Base-by-base conservation (phyloP, 2,888 invertebrate genomes). In the Volucella inanis region DNA sequence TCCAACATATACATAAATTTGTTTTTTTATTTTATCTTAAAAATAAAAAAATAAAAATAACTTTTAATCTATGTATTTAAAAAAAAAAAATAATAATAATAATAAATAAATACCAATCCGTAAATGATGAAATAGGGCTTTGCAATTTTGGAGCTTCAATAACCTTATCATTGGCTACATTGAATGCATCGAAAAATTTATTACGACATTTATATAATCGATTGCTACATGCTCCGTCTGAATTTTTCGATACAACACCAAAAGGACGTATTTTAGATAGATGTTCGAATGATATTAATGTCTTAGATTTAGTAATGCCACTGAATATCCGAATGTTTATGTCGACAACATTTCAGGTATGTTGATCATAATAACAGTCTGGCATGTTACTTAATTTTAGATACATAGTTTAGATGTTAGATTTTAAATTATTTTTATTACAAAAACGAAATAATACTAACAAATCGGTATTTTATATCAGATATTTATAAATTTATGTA, bases 171-270 rank as follows among this genome's bases (percentile, higher is more conserved):
- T 89, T 89, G 88, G 89, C 89, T 87, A 87, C 90, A 50, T 79
- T 91, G 41, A 89, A 89, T 79, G 91, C 91, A 87, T 90, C 91
- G 87, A 88, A 87, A 72, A 87, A 87, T 80, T 87, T 91, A 52
- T 91, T 90, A 82, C 88, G 88, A 77, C 87, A 88, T 62, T 91
- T 95, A 89, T 92, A 94, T 87, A 88, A 90, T 79, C 92, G 92
- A 89, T 90, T 94, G 88, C 90, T 95, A 88, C 92, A 92, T 88
- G 93, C 93, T 87, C 94, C 94, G 79, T 93, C 94, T 90, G 91
- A 92, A 87, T 93, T 94, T 91, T 95, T 94, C 91, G 94, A 95
- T 90, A 94, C 93, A 57, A 95, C 94, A 87, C 95, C 95, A 22
- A 90, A 93, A 88, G 95, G 95, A 88, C 93, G 95, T 81, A 93